phyloP scores from a whole-genome alignment of 2,888 invertebrate species.

The Polymixis flavicincta region DNA sequence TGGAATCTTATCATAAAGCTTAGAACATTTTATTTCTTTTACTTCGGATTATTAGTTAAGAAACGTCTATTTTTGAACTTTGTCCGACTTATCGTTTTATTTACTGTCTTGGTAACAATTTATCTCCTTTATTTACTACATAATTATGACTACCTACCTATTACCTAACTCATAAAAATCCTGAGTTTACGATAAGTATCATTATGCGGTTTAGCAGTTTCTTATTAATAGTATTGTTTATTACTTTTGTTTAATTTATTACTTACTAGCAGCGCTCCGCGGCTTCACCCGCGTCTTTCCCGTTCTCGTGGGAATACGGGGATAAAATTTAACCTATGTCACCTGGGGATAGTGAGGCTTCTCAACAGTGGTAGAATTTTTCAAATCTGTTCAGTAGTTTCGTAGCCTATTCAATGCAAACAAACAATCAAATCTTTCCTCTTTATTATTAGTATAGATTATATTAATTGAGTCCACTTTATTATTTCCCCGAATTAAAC shows the following conservation, averaged over 20 bases:
- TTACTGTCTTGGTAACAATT: background rate
- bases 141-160: background rate
- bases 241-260: background rate
- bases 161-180: constrained; percentile 8
- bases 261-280: no score
- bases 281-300: no score
- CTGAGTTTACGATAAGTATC: background rate
- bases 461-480: background rate
- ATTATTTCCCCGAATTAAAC: background rate
- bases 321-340: no score
- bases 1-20: background rate
- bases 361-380: no score
- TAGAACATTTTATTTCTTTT: background rate
- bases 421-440: no score
- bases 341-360: no score
- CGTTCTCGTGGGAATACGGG: no score
- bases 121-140: background rate
- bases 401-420: no score
- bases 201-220: background rate
- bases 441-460: no score
- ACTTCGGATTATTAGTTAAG: background rate
- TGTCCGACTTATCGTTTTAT: background rate
- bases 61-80: background rate
- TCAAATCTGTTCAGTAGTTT: no score
- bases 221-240: background rate